Evolutionary conservation across 2,888 invertebrate genomes (phyloP).

Genomic region (Nymphalis urticae): DNA sequence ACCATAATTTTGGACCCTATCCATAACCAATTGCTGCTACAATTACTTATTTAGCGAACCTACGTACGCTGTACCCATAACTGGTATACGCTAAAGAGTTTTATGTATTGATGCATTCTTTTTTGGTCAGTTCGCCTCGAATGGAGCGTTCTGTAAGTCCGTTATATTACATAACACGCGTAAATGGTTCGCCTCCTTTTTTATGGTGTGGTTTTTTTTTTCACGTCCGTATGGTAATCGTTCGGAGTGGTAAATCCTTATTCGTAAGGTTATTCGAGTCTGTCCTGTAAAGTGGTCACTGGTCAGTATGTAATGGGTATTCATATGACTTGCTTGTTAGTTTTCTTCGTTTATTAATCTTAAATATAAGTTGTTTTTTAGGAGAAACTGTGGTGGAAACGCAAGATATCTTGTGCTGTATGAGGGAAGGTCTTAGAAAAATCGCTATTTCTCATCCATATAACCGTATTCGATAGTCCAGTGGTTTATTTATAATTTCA

Average conservation of each 20-base stretch:
- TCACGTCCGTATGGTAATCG: slow-evolving; percentile 42
- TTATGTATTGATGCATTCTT: slow-evolving; percentile 61
- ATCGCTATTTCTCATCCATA: no score
- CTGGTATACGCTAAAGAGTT: slow-evolving; percentile 60
- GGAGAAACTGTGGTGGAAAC: no score
- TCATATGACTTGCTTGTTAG: background rate
- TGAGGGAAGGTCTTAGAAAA: no score
- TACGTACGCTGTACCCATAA: slow-evolving; percentile 63
- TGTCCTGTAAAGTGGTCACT: background rate
- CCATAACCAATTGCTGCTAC: slow-evolving; percentile 64
- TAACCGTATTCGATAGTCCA: no score
- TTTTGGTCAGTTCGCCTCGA: slow-evolving; percentile 58
- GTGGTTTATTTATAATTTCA: no score
- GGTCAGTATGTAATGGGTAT: background rate
- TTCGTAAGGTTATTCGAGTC: slow-evolving; percentile 10
- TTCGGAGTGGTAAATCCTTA: slow-evolving; percentile 24
- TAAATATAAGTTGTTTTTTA: no score
- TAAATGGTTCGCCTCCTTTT: slow-evolving; percentile 50
- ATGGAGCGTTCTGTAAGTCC: slow-evolving; percentile 47
- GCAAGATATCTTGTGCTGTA: no score
- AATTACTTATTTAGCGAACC: slow-evolving; percentile 63
- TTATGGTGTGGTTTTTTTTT: slow-evolving; percentile 46
- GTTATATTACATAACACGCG: slow-evolving; percentile 53
- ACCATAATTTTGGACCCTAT: slow-evolving; percentile 75
- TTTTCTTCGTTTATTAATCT: background rate